Evolutionary conservation across 2,797 vertebrate genomes (phyloP), one percentile per base, ranked within the genome.

Genomic region (Mus caroli): DNA sequence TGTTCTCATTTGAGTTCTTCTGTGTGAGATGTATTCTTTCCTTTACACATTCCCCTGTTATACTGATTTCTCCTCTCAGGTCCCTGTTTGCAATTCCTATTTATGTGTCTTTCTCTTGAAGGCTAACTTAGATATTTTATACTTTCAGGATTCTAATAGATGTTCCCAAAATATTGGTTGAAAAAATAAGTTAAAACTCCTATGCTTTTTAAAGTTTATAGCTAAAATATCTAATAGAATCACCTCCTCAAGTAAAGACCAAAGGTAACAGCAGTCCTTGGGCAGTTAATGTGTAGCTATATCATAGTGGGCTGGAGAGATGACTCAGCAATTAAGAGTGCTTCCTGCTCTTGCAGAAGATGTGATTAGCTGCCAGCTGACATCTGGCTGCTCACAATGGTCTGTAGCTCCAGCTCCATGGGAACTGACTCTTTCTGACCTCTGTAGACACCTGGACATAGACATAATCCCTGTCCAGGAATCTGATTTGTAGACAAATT

Each of bases 151-250:
- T n/a, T n/a, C 11, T 46, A 56, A 43, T 19, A 56, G 5, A 0
- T 76, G 31, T 37, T 90, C 20, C 43, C 67, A 78, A 67, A 46
- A 20, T 37, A n/a, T 43, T 76, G 31, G 15, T 46, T 67, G 75
- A 58, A 22, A 58, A 84, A 91, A 46, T 6, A 69, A 89, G 11
- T 77, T 94, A 34, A 6, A 26, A 73, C 60, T 91, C 10, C 13
- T 76, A 46, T 40, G 34, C 22, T 84, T 96, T 89, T 50, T 64
- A 43, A 95, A 92, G n/a, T 71, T 96, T 34, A 15, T 40, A 22
- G 52, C 56, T 84, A 34, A 94, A 5, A 24, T 76, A 9, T 0
- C 71, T n/a, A 60, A 84, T 34, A 84, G 11, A 84, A n/a, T 86
- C 15, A 89, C 46, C 6, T 67, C 58, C 78, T 64, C 14, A 78